phyloP scores from a whole-genome alignment of 2,113 vertebrate genomes.

The Percopsis transmontana region DNA sequence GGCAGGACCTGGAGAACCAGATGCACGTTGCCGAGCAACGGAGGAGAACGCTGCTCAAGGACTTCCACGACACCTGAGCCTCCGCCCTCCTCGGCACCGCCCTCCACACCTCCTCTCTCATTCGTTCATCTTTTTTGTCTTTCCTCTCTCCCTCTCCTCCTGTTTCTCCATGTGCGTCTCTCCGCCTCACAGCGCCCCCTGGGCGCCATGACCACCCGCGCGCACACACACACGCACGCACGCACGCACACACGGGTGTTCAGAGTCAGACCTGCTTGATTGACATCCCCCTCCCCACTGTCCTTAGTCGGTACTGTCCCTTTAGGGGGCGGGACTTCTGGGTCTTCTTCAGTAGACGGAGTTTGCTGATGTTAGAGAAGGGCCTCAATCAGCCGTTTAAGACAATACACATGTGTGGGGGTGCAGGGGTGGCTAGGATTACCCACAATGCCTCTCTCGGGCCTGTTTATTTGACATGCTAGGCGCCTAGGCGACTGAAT shows the following conservation, averaged over 20 bases:
- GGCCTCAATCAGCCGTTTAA: too few species aligned
- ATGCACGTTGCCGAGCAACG: constrained; percentile 99
- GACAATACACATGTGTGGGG: too few species aligned
- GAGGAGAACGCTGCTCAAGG: constrained; percentile 97
- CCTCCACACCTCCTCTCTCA: constrained; percentile 40
- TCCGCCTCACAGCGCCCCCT: constrained; percentile 14
- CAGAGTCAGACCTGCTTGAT: neutral
- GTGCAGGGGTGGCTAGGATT: too few species aligned
- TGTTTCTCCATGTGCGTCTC: constrained; percentile 29
- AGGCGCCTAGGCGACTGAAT: too few species aligned
- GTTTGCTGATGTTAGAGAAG: too few species aligned
- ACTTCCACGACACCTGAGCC: constrained; percentile 97
- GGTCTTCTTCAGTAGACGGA: too few species aligned
- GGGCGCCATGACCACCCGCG: constrained; percentile 31
- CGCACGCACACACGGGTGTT: constrained; percentile 5
- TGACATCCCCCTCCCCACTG: too few species aligned
- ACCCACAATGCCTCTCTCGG: too few species aligned
- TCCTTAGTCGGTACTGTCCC: too few species aligned
- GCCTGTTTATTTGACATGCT: too few species aligned
- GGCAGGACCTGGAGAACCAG: constrained; percentile 97
- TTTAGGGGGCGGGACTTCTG: too few species aligned
- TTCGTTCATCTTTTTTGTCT: constrained; percentile 36
- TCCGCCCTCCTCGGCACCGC: constrained; percentile 59
- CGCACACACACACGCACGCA: neutral
- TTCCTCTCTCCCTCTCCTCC: constrained; percentile 30